Evolutionary conservation across 2,888 invertebrate genomes (phyloP), one percentile per base, ranked within the genome.

Genomic region (Ctena decussata): DNA sequence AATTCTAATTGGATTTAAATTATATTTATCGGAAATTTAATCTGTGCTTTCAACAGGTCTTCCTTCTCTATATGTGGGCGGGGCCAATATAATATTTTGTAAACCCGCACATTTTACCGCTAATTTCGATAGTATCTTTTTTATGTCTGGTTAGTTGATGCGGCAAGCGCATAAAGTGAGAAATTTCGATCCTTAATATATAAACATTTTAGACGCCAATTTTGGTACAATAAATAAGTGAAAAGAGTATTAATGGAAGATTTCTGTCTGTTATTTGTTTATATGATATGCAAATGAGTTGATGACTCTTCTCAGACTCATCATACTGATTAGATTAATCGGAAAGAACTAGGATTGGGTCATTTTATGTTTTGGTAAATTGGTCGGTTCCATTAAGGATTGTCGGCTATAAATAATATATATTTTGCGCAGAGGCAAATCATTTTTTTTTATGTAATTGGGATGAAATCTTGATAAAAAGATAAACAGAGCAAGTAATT

Each of bases 111-210:
- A 65, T 27, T 65, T 65, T 65, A 30, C 65, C 65, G 65, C 65
- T 65, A 65, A 65, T 65, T 65, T 65, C 18, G 65, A 65, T 65
- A 35, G 35, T 65, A 65, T 65, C 65, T n/a, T 65, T 53, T 65
- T 65, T 65, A 65, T 35, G 65, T 65, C 35, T 65, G 35, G 35
- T 5, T 65, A 21, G 18, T 21, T 18, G 65, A 30, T n/a, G 35
- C 35, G 65, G 35, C 2, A 65, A 35, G 11, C 32, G 35, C 65
- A 35, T 35, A 65, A 65, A 65, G 35, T 35, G 65, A 65, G 65
- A 65, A 65, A 12, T 65, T 35, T 65, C 65, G 21, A 65, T 35
- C 65, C 65, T 65, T 35, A 35, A 65, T 35, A 35, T 57, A 11
- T 35, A 65, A 65, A 32, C 11, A 32, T 5, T 65, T 65, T 65